A percentile compares a stretch with the other conserved stretches of the same genome.
Conservation (phyloP, 2,797 vertebrate species). For the Tokudaia tokunoshimensis region DNA sequence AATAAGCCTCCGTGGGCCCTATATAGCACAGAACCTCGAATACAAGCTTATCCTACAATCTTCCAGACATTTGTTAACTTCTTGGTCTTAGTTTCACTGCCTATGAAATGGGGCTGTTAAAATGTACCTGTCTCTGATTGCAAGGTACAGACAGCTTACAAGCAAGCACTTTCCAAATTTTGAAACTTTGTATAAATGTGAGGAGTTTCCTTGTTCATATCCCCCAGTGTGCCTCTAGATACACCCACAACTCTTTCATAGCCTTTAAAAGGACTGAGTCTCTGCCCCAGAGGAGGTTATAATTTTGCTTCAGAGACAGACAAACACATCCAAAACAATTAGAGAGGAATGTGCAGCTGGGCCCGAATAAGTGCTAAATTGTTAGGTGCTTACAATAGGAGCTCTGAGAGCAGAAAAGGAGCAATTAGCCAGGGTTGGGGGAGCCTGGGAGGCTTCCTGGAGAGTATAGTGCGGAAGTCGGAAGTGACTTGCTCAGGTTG, state of each 20-base stretch:
- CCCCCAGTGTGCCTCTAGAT: background rate
- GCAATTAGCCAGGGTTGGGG: conserved; percentile 59
- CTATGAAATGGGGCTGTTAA: background rate
- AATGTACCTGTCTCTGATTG: background rate
- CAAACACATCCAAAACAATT: conserved; percentile 76
- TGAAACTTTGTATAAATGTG: background rate
- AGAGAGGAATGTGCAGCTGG: conserved; percentile 77
- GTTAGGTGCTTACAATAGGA: conserved; percentile 62
- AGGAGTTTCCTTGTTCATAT: background rate
- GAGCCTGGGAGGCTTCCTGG: conserved; percentile 74
- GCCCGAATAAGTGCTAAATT: conserved; percentile 77
- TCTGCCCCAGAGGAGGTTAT: conserved; percentile 59
- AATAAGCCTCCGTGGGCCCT: background rate
- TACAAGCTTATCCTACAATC: background rate
- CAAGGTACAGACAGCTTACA: background rate
- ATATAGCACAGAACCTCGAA: background rate
- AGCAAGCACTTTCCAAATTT: conserved; percentile 7
- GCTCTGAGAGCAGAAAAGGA: conserved; percentile 63
- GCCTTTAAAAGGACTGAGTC: background rate
- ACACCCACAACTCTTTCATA: conserved; percentile 11
- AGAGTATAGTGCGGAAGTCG: conserved; percentile 1
- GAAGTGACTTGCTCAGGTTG: background rate
- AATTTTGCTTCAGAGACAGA: conserved; percentile 57
- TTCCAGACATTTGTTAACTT: background rate
- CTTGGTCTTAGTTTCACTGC: conserved; percentile 37